Evolutionary conservation across 2,113 vertebrate species (phyloP).

Genomic region (Austrofundulus limnaeus): DNA sequence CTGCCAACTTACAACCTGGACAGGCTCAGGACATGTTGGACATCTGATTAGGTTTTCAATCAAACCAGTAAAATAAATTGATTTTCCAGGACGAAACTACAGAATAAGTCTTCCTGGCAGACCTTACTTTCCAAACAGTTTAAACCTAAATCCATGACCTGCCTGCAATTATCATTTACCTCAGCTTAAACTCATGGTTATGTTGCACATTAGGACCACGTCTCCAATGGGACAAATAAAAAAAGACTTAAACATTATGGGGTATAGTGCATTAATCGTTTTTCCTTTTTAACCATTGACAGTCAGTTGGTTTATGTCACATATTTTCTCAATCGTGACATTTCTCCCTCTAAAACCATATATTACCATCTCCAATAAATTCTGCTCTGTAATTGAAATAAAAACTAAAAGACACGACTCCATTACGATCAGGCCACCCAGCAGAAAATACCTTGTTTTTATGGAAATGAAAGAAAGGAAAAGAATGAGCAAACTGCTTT

Average conservation of each 20-base stretch:
- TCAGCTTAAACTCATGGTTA: constrained; percentile 14
- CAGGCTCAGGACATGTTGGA: constrained; percentile 8
- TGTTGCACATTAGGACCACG: constrained; percentile 43
- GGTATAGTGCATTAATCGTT: constrained; percentile 46
- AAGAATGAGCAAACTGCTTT: constrained; percentile 53
- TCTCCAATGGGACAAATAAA: constrained; percentile 44
- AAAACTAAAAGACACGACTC: constrained; percentile 43
- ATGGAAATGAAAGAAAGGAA: constrained; percentile 53
- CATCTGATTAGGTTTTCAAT: constrained; percentile 30
- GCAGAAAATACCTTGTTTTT: constrained; percentile 54
- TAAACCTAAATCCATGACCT: constrained; percentile 32
- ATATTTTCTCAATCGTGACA: constrained; percentile 17
- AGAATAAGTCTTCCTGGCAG: constrained; percentile 23
- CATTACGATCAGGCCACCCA: constrained; percentile 57
- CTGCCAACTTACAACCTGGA: constrained; percentile 16
- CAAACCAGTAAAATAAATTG: constrained; percentile 12
- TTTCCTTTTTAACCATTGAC: not conserved
- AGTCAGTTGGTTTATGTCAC: constrained; percentile 14
- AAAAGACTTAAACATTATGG: constrained; percentile 46
- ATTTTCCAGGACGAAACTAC: constrained; percentile 27
- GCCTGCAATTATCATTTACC: constrained; percentile 57
- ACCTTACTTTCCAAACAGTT: constrained; percentile 39
- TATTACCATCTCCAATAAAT: constrained; percentile 56
- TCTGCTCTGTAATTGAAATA: constrained; percentile 34
- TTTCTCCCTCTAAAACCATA: constrained; percentile 48